These are phyloP conservation scores for Caradrina kadenii DNA, from an alignment of 2,888 invertebrate species.

Conservation along the genomic window DNA sequence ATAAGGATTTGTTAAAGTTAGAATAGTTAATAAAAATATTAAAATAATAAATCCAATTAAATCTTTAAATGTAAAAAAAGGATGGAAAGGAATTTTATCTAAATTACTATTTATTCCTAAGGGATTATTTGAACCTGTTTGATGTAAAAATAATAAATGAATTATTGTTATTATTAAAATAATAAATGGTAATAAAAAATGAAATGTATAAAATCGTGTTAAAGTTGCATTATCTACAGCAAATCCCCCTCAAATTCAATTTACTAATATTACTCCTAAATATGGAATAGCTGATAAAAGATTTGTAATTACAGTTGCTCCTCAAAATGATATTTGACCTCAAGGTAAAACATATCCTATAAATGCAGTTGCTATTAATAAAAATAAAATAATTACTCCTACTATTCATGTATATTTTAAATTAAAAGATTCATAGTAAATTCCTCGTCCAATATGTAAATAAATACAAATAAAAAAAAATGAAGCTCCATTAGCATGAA, in stretches of 20 bases:
- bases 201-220: slow-evolving; percentile 94
- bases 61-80: slow-evolving; percentile 92
- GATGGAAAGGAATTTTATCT: slow-evolving; percentile 93
- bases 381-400: slow-evolving; percentile 92
- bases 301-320: slow-evolving; percentile 95
- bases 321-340: slow-evolving; percentile 96
- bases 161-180: slow-evolving; percentile 91
- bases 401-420: slow-evolving; percentile 91
- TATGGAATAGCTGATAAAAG: slow-evolving; percentile 93
- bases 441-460: slow-evolving; percentile 92
- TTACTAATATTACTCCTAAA: slow-evolving; percentile 91
- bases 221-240: slow-evolving; percentile 93
- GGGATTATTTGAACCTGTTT: slow-evolving; percentile 92
- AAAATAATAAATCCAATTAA: slow-evolving; percentile 91
- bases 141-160: slow-evolving; percentile 92
- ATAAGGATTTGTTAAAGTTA: slow-evolving; percentile 90
- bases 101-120: slow-evolving; percentile 92
- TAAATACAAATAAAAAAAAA: slow-evolving; percentile 94
- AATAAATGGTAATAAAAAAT: slow-evolving; percentile 94
- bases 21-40: slow-evolving; percentile 86
- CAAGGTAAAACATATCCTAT: slow-evolving; percentile 95
- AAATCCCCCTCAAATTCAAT: slow-evolving; percentile 95
- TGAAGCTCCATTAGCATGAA: slow-evolving; percentile 94
- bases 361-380: slow-evolving; percentile 93
- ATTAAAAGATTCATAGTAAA: slow-evolving; percentile 87